Percentiles rank a stretch among this genome's conserved stretches.
phyloP scores from a whole-genome alignment of 2,113 vertebrate genomes.

The Brachionichthys hirsutus region DNA sequence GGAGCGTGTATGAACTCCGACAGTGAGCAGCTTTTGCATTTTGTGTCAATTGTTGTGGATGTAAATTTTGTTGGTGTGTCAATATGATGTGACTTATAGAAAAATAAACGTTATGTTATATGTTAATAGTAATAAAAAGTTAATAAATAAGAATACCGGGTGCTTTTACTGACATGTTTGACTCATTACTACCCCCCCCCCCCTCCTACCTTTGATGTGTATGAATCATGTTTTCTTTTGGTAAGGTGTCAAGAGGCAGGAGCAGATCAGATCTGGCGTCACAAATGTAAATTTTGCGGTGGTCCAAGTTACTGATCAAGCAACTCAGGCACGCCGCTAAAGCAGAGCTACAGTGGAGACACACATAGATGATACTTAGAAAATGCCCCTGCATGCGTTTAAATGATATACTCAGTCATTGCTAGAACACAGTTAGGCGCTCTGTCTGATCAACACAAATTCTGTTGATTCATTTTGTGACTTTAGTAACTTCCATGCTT shows the following conservation, averaged over 20 bases:
- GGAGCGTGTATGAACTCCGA: constrained; percentile 49
- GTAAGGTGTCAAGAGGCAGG: too few species aligned
- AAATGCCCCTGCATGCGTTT: too few species aligned
- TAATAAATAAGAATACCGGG: constrained; percentile 40
- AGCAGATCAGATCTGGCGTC: background rate
- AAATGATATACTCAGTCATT: too few species aligned
- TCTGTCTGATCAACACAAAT: too few species aligned
- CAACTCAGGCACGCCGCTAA: too few species aligned
- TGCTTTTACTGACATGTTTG: constrained; percentile 41
- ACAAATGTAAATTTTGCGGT: constrained; percentile 9
- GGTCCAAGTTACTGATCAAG: background rate
- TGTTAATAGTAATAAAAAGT: constrained; percentile 59
- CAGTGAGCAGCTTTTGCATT: constrained; percentile 49
- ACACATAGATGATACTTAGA: too few species aligned
- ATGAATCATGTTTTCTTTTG: background rate
- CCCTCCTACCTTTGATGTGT: background rate
- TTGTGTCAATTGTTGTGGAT: constrained; percentile 51
- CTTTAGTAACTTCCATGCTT: too few species aligned
- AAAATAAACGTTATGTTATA: constrained; percentile 45
- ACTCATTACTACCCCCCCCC: background rate
- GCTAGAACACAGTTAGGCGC: too few species aligned
- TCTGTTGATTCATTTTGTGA: too few species aligned
- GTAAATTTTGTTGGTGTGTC: constrained; percentile 63
- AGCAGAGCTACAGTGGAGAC: too few species aligned
- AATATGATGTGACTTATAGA: constrained; percentile 54